These are phyloP conservation scores for Caenorhabditis becei DNA, from an alignment of 2,888 invertebrate species.

Conservation along the genomic window DNA sequence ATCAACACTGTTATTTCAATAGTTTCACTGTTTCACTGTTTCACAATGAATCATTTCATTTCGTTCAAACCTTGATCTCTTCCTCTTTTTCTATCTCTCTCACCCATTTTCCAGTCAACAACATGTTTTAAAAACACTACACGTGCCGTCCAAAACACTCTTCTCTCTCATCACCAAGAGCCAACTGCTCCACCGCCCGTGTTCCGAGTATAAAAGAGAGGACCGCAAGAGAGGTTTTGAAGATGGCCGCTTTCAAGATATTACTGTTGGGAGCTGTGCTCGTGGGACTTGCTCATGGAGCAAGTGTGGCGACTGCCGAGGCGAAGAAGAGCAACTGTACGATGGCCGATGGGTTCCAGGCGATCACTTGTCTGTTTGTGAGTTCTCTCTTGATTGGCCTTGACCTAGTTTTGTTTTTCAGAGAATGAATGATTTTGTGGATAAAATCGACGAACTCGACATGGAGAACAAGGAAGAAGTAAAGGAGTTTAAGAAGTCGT, in stretches of 20 bases:
- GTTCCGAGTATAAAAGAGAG: conserved; percentile 10
- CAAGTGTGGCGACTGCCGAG: conserved; percentile 28
- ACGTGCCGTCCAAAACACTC: conserved; percentile 1
- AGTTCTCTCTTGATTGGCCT: background rate
- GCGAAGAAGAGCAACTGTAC: conserved; percentile 14
- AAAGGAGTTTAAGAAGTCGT: conserved; percentile 20
- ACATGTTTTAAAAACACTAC: conserved; percentile 1
- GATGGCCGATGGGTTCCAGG: conserved; percentile 20
- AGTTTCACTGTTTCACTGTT: no score
- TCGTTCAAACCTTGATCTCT: background rate
- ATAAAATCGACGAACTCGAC: conserved; percentile 31
- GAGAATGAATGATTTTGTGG: conserved; percentile 25
- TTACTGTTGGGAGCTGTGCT: background rate
- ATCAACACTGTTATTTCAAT: no score
- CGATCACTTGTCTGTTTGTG: conserved; percentile 26
- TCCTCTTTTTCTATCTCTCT: background rate
- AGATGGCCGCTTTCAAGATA: no score
- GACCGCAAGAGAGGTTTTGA: background rate
- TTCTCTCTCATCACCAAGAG: background rate
- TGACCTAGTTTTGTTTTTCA: no score
- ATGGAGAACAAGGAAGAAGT: conserved; percentile 27
- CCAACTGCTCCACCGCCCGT: conserved; percentile 8
- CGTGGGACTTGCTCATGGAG: conserved; percentile 18
- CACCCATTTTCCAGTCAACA: background rate
- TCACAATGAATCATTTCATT: no score